Evolutionary conservation across 1,140 invertebrate species (phyloP), one percentile per base, ranked within the genome.

Genomic region (Bombus cullumanus): DNA sequence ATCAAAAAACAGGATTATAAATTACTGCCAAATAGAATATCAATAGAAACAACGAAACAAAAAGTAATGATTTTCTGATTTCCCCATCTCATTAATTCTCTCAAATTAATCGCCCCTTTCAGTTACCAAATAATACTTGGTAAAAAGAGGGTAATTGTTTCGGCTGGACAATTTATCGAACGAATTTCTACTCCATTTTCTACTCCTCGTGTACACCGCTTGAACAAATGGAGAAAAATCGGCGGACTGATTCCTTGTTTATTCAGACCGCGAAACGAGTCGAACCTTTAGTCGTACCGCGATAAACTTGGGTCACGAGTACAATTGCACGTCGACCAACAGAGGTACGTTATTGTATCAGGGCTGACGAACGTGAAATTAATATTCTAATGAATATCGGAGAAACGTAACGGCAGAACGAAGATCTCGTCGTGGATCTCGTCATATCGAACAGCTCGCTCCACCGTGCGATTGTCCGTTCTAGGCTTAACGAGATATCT

Each of bases 401-500:
- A 41, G 82, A 82, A 79, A 87, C 53, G 71, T 85, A 88, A 88
- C 81, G 57, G 68, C 31, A 41, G 71, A 82, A 80, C 77, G 85
- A 89, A 88, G 86, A 90, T 90, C 78, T 69, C 73, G 68, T 89
- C 83, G 87, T n/a, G 76, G 28, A 75, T 81, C 79, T 81, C 81
- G 81, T 86, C 83, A 86, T 37, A 75, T 83, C 71, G 82, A 78
- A 77, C 85, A 64, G 73, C 41, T 79, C 78, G 68, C 47, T 81
- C 81, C 77, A 62, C 57, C 53, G 64, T 34, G 66, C 71, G 88
- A 88, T 90, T 87, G 88, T 89, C 59, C 81, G 79, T 85, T 64
- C 75, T 80, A 80, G 86, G 83, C 62, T 90, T 90, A 90, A 90
- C 89, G 88, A 90, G 89, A 88, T 83, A 85, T 90, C 89, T 90